These are phyloP conservation scores for Drosophila pectinifera DNA, from an alignment of 1,140 invertebrate species.

Conservation along the genomic window DNA sequence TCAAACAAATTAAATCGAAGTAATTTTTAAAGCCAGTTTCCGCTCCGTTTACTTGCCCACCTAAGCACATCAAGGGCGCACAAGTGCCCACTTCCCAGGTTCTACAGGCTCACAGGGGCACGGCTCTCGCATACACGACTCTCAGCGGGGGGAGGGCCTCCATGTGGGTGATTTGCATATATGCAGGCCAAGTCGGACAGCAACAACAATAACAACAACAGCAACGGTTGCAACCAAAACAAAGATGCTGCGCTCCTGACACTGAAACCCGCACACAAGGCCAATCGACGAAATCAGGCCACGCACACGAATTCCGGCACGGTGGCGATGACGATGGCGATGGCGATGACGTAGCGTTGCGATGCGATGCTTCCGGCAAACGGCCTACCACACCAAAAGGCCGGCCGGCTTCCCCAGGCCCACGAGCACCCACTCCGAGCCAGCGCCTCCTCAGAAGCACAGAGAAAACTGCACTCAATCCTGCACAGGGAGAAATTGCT, in stretches of 20 bases:
- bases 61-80: conserved; percentile 3
- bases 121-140: conserved; percentile 1
- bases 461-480: conserved; percentile 71
- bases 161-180: conserved; percentile 40
- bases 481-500: background rate
- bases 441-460: conserved; percentile 8
- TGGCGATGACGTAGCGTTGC: conserved; percentile 47
- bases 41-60: conserved; percentile 6
- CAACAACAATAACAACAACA: conserved; percentile 15
- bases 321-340: conserved; percentile 55
- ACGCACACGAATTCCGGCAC: conserved; percentile 69
- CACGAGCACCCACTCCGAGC: background rate
- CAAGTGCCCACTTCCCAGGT: background rate
- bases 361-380: conserved; percentile 36
- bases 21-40: conserved; percentile 7
- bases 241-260: conserved; percentile 78
- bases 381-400: conserved; percentile 31
- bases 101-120: conserved; percentile 9
- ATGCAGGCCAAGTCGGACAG: conserved; percentile 33
- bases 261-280: conserved; percentile 75
- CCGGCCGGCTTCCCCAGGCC: conserved; percentile 3
- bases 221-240: conserved; percentile 52
- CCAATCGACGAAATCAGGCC: conserved; percentile 79
- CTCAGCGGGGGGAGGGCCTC: background rate
- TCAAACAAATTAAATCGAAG: too few species aligned